Base-by-base conservation (phyloP, 2,888 invertebrate genomes). In the Amiota mariae region DNA sequence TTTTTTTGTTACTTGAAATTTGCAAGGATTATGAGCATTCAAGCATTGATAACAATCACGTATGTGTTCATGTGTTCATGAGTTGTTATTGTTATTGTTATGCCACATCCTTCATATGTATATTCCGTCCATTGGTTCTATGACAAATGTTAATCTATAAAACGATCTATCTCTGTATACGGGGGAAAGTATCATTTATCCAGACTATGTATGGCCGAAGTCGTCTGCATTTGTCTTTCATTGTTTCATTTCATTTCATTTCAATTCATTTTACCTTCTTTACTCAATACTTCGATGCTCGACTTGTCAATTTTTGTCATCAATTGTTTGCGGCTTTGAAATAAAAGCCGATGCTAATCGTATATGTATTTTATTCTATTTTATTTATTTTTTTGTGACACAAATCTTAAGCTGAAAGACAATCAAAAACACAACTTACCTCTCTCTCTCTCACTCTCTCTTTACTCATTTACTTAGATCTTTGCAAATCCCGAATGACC, bases 1-100 rank as follows among this genome's bases (percentile, higher is more conserved):
- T 24, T 46, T 63, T 63, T 63, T 18, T 63, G 54, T 24, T 61
- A 24, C 46, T 76, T 66, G 78, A 79, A 79, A 78, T 84, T 86
- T 75, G 85, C 82, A 81, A 82, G 86, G 86, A 86, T 86, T 87
- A 83, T 76, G 72, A 73, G 79, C 81, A 80, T 76, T 84, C 81
- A 85, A 77, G 79, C 86, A 78, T 48, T 61, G 85, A 86, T 82
- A 78, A 76, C 75, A 76, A 86, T 86, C 82, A 78, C 73, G 78
- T 81, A 79, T 76, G 76, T 77, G 74, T 76, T 73, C 72, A 48
- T 75, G 71, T 18, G 67, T 72, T 71, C 72, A 63, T 71, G 54
- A 18, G 51, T 47, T 59, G 71, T 46, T 47, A 57, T 73, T 59
- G 71, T 46, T 47, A 57, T 73, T 67, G 61, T 71, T 68, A 48